Evolutionary conservation across 2,888 invertebrate genomes (phyloP).

Genomic region (Rotaria magnacalcarata): DNA sequence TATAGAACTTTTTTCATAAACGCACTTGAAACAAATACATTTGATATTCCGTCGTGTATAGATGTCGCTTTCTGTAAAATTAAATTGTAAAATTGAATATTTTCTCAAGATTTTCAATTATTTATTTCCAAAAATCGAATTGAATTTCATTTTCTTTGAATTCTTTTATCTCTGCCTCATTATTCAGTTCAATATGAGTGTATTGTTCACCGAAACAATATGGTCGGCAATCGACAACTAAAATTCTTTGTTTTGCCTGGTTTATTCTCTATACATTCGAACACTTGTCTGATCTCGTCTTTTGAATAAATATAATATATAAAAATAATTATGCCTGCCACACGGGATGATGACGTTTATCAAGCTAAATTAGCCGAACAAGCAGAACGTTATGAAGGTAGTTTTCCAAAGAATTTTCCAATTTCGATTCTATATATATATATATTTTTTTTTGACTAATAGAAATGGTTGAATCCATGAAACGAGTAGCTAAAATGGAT

Average conservation of each 20-base stretch:
- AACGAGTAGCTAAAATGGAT: constrained; percentile 75
- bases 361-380: constrained; percentile 98
- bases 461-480: constrained; percentile 96
- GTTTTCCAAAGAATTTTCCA: too few species aligned
- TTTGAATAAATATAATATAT: background rate
- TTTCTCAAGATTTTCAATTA: too few species aligned
- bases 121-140: too few species aligned
- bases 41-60: too few species aligned
- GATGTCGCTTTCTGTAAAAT: too few species aligned
- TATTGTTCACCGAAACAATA: constrained; percentile 17
- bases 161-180: background rate
- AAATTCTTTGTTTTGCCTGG: background rate
- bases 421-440: too few species aligned
- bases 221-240: background rate
- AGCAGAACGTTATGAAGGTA: constrained; percentile 69
- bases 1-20: too few species aligned
- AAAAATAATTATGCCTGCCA: background rate
- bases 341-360: constrained; percentile 88
- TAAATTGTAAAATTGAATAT: too few species aligned
- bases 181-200: background rate
- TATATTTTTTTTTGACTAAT: background rate
- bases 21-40: too few species aligned
- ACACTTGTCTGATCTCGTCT: background rate
- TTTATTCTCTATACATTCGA: background rate
- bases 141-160: too few species aligned